phyloP scores from a whole-genome alignment of 2,888 invertebrate species.

The Magallana nippona region DNA sequence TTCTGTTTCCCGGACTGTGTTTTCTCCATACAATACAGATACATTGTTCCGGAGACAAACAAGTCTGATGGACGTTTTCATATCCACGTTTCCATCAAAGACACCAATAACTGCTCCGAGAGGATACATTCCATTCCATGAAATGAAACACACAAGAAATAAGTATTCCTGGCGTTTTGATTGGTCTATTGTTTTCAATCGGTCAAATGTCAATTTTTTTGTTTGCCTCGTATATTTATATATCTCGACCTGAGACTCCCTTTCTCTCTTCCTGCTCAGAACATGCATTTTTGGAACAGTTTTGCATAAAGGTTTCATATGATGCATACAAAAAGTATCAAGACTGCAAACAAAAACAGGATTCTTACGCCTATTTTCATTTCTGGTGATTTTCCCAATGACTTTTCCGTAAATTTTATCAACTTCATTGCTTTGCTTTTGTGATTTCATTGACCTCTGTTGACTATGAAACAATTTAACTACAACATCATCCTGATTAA shows the following conservation, averaged over 20 bases:
- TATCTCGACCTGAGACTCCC: slow-evolving; percentile 50
- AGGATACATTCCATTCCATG: slow-evolving; percentile 63
- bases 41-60: slow-evolving; percentile 54
- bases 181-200: slow-evolving; percentile 53
- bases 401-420: slow-evolving; percentile 57
- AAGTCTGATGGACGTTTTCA: slow-evolving; percentile 51
- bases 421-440: neutral
- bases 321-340: slow-evolving; percentile 54
- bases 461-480: slow-evolving; percentile 53
- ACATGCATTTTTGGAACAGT: slow-evolving; percentile 66
- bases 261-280: slow-evolving; percentile 44
- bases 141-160: slow-evolving; percentile 61
- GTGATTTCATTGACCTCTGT: slow-evolving; percentile 35
- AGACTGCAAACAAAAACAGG: slow-evolving; percentile 62
- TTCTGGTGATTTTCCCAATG: slow-evolving; percentile 57
- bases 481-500: slow-evolving; percentile 61
- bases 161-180: slow-evolving; percentile 57
- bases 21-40: slow-evolving; percentile 49
- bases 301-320: slow-evolving; percentile 65
- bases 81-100: slow-evolving; percentile 48
- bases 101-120: slow-evolving; percentile 61
- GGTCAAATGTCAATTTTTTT: slow-evolving; percentile 48
- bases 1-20: slow-evolving; percentile 43
- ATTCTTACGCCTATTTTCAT: slow-evolving; percentile 48
- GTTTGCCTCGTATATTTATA: slow-evolving; percentile 54